Evolutionary conservation across 53 echinoderm and acorn worm species (phyloP).

Genomic region (Paracentrotus lividus): DNA sequence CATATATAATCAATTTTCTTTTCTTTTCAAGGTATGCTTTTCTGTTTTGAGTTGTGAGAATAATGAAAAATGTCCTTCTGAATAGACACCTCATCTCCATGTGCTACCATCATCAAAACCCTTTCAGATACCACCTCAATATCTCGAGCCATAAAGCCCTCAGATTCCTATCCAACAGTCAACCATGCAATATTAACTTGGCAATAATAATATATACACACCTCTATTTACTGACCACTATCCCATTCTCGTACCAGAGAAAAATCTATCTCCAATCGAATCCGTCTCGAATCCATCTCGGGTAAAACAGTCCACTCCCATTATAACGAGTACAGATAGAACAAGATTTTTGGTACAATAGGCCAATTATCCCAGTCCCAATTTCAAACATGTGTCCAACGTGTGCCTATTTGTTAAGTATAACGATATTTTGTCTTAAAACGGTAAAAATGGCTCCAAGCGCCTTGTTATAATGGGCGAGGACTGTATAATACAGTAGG

Average conservation of each 20-base stretch:
- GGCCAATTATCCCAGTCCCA: too few species aligned
- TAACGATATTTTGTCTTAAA: too few species aligned
- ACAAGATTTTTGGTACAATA: too few species aligned
- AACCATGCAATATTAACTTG: background rate
- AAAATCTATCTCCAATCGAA: background rate
- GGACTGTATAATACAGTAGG: too few species aligned
- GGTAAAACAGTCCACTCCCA: too few species aligned
- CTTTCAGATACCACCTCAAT: background rate
- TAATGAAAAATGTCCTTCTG: background rate
- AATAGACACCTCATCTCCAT: background rate
- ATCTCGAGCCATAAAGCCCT: background rate
- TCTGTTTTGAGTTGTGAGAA: background rate
- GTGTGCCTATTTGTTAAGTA: too few species aligned
- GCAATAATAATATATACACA: constrained; percentile 17
- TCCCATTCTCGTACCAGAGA: background rate
- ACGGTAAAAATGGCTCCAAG: too few species aligned
- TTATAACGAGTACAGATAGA: too few species aligned
- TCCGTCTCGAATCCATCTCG: background rate
- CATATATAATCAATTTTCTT: background rate
- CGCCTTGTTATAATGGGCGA: too few species aligned
- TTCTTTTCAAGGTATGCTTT: background rate
- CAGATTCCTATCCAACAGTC: background rate
- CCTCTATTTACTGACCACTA: background rate
- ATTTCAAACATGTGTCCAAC: too few species aligned
- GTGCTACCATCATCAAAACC: background rate